Evolutionary conservation across 2,888 invertebrate species (phyloP).

Genomic region (Vesta saturnalis): DNA sequence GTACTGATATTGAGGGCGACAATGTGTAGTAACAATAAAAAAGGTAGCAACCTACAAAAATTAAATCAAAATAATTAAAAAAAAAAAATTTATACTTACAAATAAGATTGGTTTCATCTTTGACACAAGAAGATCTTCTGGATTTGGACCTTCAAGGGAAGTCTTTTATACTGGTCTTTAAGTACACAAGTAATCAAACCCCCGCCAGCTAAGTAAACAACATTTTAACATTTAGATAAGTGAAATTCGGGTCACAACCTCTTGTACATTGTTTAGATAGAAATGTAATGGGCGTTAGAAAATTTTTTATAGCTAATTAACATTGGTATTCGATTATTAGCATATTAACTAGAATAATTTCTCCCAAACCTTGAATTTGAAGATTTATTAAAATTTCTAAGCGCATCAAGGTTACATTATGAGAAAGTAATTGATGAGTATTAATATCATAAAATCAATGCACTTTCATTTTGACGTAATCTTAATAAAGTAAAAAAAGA

Average conservation of each 20-base stretch:
- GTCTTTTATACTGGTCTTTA: constrained; percentile 54
- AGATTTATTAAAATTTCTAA: constrained; percentile 5
- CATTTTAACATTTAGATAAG: constrained; percentile 59
- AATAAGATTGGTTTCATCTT: constrained; percentile 56
- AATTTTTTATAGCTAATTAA: constrained; percentile 9
- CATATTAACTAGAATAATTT: constrained; percentile 11
- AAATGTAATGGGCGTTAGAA: constrained; percentile 22
- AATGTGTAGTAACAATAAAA: constrained; percentile 67
- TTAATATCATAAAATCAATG: background rate
- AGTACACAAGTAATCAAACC: constrained; percentile 51
- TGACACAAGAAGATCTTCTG: constrained; percentile 51
- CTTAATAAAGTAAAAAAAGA: background rate
- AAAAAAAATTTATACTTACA: constrained; percentile 47
- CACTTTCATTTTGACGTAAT: background rate
- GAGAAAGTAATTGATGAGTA: background rate
- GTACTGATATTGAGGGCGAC: constrained; percentile 71
- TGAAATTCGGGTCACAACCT: constrained; percentile 61
- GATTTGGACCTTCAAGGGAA: constrained; percentile 44
- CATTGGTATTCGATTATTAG: background rate
- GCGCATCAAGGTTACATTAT: background rate
- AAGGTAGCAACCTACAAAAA: constrained; percentile 51
- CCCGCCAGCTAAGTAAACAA: constrained; percentile 52
- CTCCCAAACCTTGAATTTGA: constrained; percentile 6
- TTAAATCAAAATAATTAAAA: background rate
- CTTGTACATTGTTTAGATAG: constrained; percentile 44